Percentiles rank a stretch among this genome's conserved stretches.
Evolutionary conservation across 2,113 vertebrate species (phyloP).

Genomic region (Syrmaticus mikado): DNA sequence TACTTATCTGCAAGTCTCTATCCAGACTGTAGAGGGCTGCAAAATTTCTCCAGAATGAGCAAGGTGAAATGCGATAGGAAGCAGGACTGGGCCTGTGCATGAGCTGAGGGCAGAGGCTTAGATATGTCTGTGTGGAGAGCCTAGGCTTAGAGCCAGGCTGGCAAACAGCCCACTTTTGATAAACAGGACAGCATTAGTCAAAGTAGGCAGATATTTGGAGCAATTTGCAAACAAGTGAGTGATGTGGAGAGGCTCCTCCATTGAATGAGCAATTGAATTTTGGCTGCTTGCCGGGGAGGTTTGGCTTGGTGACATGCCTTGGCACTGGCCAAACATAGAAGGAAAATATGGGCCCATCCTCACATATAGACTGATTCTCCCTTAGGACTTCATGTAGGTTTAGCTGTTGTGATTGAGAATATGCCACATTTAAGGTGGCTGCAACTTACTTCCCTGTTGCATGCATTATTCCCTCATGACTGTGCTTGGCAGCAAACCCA

Average conservation of each 20-base stretch:
- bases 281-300: not conserved
- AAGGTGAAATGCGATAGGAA: not conserved
- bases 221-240: not conserved
- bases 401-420: not conserved
- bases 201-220: not conserved
- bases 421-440: not conserved
- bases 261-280: not conserved
- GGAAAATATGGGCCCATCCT: not conserved
- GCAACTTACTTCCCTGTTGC: not conserved
- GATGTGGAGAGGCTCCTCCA: not conserved
- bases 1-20: not conserved
- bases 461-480: not conserved
- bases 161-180: not conserved
- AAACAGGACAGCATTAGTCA: not conserved
- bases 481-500: not conserved
- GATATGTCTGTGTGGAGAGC: not conserved
- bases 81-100: not conserved
- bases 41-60: not conserved
- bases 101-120: not conserved
- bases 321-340: not conserved
- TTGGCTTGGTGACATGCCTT: not conserved
- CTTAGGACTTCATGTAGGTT: not conserved
- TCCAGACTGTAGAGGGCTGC: slow-evolving; percentile 8
- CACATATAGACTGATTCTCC: not conserved
- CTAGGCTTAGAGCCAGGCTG: not conserved